A percentile compares a stretch with the other conserved stretches of the same genome.
Conservation (phyloP, 2,797 vertebrate species). For the Helarctos malayanus region DNA sequence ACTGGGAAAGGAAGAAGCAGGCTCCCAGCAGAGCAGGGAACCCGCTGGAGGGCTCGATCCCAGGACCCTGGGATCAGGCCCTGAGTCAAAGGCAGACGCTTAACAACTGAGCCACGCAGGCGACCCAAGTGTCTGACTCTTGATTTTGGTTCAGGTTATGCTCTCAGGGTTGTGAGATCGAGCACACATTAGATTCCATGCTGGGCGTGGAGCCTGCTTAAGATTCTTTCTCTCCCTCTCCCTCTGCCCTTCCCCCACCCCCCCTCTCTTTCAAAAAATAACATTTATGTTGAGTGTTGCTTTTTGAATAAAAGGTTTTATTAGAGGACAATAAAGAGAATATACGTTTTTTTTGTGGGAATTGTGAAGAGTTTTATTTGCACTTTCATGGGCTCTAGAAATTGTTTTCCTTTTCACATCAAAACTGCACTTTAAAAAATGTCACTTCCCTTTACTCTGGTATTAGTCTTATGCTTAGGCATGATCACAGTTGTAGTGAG, state of each 20-base stretch:
- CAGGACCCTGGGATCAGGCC: too few relatives aligned
- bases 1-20: too few relatives aligned
- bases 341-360: neutral
- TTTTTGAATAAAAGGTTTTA: slow-evolving; percentile 52
- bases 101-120: too few relatives aligned
- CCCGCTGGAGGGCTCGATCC: too few relatives aligned
- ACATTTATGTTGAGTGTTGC: neutral
- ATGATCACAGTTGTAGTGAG: neutral
- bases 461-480: neutral
- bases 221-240: neutral
- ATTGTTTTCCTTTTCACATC: slow-evolving; percentile 29
- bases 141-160: neutral
- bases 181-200: neutral
- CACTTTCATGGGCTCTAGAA: neutral
- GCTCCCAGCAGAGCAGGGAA: too few relatives aligned
- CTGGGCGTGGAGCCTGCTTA: neutral
- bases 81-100: too few relatives aligned
- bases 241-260: too few relatives aligned
- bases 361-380: slow-evolving; percentile 42
- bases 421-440: slow-evolving; percentile 52
- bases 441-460: neutral
- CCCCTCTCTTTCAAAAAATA: neutral
- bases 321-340: neutral
- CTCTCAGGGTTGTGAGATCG: neutral
- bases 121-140: neutral